Conservation (phyloP, 2,888 invertebrate genomes). For the Encarsia formosa region DNA sequence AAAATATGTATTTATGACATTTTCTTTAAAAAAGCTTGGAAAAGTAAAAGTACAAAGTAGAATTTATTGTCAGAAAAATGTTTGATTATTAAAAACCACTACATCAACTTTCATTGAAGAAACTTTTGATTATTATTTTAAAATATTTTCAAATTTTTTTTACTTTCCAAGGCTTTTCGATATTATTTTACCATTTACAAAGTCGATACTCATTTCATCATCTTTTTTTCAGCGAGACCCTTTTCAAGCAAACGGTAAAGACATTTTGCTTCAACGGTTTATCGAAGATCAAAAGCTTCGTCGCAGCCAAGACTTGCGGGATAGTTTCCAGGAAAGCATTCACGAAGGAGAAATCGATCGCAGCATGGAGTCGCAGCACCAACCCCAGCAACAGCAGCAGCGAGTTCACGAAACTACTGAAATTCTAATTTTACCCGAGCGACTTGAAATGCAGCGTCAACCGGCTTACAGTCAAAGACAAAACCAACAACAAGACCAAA, state of each 20-base stretch:
- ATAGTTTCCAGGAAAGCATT: slow-evolving; percentile 31
- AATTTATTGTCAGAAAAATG: too few species aligned
- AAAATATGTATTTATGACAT: too few species aligned
- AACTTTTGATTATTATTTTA: too few species aligned
- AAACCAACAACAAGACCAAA: slow-evolving; percentile 21
- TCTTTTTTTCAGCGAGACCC: slow-evolving; percentile 59
- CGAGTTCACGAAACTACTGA: slow-evolving; percentile 33
- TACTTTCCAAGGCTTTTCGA: not conserved
- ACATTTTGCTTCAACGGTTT: slow-evolving; percentile 76
- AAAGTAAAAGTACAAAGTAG: too few species aligned
- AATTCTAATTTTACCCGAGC: slow-evolving; percentile 40
- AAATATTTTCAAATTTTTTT: not conserved
- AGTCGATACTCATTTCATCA: not conserved
- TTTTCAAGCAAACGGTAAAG: slow-evolving; percentile 73
- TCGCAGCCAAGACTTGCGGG: slow-evolving; percentile 36
- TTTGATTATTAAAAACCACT: too few species aligned
- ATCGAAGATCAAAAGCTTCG: slow-evolving; percentile 67
- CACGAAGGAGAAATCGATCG: slow-evolving; percentile 38
- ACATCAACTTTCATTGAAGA: too few species aligned
- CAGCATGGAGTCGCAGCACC: slow-evolving; percentile 42
- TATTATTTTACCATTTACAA: not conserved
- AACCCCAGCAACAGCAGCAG: too few species aligned
- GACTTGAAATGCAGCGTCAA: slow-evolving; percentile 37
- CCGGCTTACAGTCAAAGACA: slow-evolving; percentile 28
- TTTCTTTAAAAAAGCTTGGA: too few species aligned